Conservation (phyloP, 2,888 invertebrate genomes). For the Pecten maximus region DNA sequence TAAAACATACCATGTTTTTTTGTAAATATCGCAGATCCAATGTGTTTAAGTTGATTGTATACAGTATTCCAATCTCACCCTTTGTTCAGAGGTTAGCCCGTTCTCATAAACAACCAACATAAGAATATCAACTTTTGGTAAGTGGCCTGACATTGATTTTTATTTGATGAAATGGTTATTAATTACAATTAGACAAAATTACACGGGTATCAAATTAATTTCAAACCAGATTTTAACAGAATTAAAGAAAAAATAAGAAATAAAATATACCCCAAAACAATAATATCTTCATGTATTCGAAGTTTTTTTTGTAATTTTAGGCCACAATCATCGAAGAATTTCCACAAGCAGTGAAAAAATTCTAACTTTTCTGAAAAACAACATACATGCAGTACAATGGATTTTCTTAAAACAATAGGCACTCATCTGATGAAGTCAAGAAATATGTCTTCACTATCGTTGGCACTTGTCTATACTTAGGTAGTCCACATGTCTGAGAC, state of each 20-base stretch:
- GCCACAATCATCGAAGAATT: neutral
- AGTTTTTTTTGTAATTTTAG: neutral
- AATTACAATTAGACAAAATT: neutral
- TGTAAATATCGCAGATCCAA: too few relatives aligned
- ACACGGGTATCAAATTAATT: neutral
- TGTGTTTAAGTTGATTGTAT: too few relatives aligned
- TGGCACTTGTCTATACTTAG: neutral
- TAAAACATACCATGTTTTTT: too few relatives aligned
- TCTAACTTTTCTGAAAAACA: neutral
- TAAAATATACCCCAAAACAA: too few relatives aligned
- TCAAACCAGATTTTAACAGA: neutral
- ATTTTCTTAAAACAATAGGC: neutral
- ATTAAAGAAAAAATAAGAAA: neutral
- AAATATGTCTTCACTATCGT: neutral
- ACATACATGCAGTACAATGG: neutral
- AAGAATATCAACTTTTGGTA: too few relatives aligned
- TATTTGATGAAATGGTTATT: neutral
- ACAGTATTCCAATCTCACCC: too few relatives aligned
- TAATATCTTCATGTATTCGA: neutral
- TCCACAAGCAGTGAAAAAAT: neutral
- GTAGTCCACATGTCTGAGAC: neutral
- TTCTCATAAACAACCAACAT: too few relatives aligned
- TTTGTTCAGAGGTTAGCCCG: too few relatives aligned
- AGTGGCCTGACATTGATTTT: too few relatives aligned
- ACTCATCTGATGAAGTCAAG: neutral